Percentiles rank a stretch among this genome's conserved stretches.
phyloP scores from a whole-genome alignment of 2,888 invertebrate species.

The Choreutis nemorana region DNA sequence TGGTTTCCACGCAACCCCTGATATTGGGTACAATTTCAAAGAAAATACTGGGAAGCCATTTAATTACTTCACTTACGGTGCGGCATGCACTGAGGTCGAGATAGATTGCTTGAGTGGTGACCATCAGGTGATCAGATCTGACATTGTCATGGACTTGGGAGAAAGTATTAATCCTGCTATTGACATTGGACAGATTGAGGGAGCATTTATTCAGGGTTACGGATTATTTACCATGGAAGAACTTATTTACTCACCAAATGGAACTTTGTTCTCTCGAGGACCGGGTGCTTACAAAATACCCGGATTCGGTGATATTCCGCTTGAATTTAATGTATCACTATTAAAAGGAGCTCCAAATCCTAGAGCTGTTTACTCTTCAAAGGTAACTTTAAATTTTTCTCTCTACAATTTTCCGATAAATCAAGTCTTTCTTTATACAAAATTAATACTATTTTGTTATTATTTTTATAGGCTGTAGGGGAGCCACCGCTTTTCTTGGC shows the following conservation, averaged over 20 bases:
- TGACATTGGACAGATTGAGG: conserved; percentile 96
- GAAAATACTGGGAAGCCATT: conserved; percentile 77
- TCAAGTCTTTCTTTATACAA: neutral
- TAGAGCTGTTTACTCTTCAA: conserved; percentile 93
- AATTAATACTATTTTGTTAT: conserved; percentile 3
- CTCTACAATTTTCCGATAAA: too few relatives aligned
- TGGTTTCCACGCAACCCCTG: conserved; percentile 83
- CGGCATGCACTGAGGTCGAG: conserved; percentile 88
- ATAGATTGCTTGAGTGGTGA: conserved; percentile 95
- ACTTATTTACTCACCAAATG: conserved; percentile 84
- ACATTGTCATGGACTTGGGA: conserved; percentile 97
- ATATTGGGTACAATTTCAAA: conserved; percentile 74
- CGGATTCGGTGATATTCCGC: conserved; percentile 90
- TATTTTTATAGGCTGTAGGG: conserved; percentile 89
- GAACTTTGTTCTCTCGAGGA: conserved; percentile 83
- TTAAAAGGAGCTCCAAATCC: conserved; percentile 91
- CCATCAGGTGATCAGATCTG: conserved; percentile 85
- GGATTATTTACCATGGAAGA: conserved; percentile 93
- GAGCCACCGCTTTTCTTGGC: conserved; percentile 95
- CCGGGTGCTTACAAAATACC: conserved; percentile 96
- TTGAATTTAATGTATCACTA: conserved; percentile 90
- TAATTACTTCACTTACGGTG: conserved; percentile 88
- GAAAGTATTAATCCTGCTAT: conserved; percentile 96
- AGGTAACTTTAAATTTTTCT: too few relatives aligned
- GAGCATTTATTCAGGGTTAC: conserved; percentile 93